Base-by-base conservation (phyloP, 2,888 invertebrate species). In the Acheta domesticus region DNA sequence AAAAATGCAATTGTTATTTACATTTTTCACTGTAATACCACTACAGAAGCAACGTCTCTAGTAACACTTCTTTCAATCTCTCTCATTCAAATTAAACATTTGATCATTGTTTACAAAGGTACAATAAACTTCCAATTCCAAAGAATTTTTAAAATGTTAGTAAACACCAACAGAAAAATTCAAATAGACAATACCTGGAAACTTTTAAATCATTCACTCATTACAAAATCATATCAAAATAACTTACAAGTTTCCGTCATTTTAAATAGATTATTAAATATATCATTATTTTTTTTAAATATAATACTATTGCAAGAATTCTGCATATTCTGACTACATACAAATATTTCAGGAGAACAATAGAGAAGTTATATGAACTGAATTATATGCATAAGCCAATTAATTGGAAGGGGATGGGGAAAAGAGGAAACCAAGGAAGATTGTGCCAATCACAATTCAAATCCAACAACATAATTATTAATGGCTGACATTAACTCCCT, bases 161-260 rank as follows among this genome's bases (percentile, higher is more conserved):
- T 36, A 36, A 36, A 36, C 36, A 36, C 36, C 8, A 36, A 36
- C 36, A 36, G 0, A 36, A 36, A 36, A 36, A 36, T 36, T 36
- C 36, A 36, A 5, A 36, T 48, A 48, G 2, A 48, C 20, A 11
- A 3, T n/a, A 76, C n/a, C 48, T 16, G 1, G 1, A 23, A 76
- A 49, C 76, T 76, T 20, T 48, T 76, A 19, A 76, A 36, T 19
- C 49, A 76, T 48, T 76, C 49, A 49, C 76, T 76, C 19, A 11
- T 76, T 19, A 76, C 49, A 20, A 48, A 76, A 76, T 16, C 76
- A 76, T n/a, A 21, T 48, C 11, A 16, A 76, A 49, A 76, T 14
- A 75, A 16, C 14, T 20, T 48, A 20, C 11, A 76, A 76, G 36
- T 76, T 48, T 5, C 49, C 0, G 23, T 14, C 36, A 76, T 76